phyloP scores from a whole-genome alignment of 2,888 invertebrate genomes.

The Eupithecia vulgata region DNA sequence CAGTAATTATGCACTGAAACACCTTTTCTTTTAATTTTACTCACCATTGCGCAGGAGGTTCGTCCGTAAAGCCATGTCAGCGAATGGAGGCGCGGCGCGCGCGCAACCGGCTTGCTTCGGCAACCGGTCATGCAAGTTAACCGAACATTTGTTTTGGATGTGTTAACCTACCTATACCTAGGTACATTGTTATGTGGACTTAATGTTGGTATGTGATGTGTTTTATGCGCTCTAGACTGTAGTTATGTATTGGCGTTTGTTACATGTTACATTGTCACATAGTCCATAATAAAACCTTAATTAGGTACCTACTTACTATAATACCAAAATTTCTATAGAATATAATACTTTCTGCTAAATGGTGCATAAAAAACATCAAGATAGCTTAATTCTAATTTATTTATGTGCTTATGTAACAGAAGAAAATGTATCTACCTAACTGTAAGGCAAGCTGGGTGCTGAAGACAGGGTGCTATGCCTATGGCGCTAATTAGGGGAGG shows the following conservation, averaged over 20 bases:
- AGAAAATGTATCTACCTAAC: no score
- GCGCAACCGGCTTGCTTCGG: constrained; percentile 49
- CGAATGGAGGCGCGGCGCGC: constrained; percentile 69
- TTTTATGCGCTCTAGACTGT: neutral
- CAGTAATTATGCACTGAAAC: neutral
- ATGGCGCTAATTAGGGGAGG: no score
- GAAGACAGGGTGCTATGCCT: no score
- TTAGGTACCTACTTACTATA: no score
- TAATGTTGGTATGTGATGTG: neutral
- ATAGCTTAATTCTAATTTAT: no score
- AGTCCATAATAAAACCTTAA: no score
- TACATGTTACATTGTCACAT: neutral
- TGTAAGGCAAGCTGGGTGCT: no score
- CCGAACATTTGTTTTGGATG: constrained; percentile 42
- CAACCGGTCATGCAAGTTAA: constrained; percentile 72
- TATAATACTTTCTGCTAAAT: no score
- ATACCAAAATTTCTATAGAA: no score
- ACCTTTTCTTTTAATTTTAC: constrained; percentile 35
- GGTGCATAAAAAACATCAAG: no score
- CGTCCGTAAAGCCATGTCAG: constrained; percentile 74
- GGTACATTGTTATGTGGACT: neutral
- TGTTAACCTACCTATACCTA: constrained; percentile 3
- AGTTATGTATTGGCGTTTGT: neutral
- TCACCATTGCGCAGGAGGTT: constrained; percentile 78
- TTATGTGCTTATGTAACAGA: no score